Evolutionary conservation across 2,797 vertebrate species (phyloP), one percentile per base, ranked within the genome.

Genomic region (Macropodus opercularis): DNA sequence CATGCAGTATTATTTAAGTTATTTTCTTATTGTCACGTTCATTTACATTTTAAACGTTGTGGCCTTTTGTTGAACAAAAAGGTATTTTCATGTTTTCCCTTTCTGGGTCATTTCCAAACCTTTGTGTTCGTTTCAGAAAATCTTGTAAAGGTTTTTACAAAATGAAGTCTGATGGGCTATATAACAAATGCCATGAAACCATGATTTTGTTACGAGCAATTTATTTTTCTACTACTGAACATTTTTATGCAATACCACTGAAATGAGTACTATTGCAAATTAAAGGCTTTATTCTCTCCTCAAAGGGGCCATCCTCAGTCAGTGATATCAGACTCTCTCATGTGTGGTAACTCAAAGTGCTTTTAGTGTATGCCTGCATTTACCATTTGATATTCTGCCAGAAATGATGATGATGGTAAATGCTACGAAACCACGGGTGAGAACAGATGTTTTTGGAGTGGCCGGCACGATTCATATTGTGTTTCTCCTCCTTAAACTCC

Each of bases 201-300:
- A 90, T 87, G 65, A 87, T 90, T 91, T 89, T 91, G 80, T 90
- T 90, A 89, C 76, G 54, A 90, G 85, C 77, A 60, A 81, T 89
- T 91, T 91, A 91, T 91, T 91, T 91, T 91, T 91, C 62, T 91
- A 91, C 85, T 85, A 56, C 63, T 56, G 49, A 87, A 80, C 22
- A 32, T 85, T 89, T 89, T 88, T 90, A 90, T 87, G 86, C 87
- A 88, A 85, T 86, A 82, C 61, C 61, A 63, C 76, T 71, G 58
- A 80, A 80, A 74, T 41, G 81, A 55, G 81, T 72, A 81, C 65
- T 71, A 80, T 72, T 85, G 74, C 83, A 85, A 85, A 83, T 81
- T 52, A 60, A 74, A 86, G 80, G 79, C 69, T 87, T 87, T 88
- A 69, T 87, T 81, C 76, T 83, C 69, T 80, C 71, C 81, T 73